phyloP scores from a whole-genome alignment of 2,888 invertebrate genomes.

The Caenorhabditis sp. region DNA sequence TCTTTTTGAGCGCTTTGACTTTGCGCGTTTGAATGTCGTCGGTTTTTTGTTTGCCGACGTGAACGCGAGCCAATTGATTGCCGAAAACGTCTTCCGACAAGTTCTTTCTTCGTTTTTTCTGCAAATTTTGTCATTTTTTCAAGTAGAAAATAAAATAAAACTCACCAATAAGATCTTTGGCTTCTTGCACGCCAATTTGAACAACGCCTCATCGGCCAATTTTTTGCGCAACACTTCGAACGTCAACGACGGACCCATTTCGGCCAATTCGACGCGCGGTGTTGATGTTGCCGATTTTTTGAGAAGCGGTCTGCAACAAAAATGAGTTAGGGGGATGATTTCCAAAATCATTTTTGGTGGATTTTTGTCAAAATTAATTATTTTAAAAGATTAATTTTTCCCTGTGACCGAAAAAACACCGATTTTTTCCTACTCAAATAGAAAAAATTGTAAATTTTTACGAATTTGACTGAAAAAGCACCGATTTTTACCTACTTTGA shows the following conservation, averaged over 20 bases:
- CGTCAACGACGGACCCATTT: conserved; percentile 92
- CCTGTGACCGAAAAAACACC: too few species aligned
- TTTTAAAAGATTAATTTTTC: too few species aligned
- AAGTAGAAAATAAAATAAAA: conserved; percentile 19
- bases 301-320: conserved; percentile 77
- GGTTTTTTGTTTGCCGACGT: conserved; percentile 88
- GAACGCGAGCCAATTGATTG: conserved; percentile 85
- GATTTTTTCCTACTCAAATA: too few species aligned
- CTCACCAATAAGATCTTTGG: conserved; percentile 49
- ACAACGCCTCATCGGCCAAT: conserved; percentile 86
- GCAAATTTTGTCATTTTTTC: conserved; percentile 78
- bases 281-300: conserved; percentile 89
- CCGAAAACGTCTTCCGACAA: conserved; percentile 84
- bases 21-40: conserved; percentile 81
- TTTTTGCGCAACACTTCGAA: conserved; percentile 82
- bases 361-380: too few species aligned
- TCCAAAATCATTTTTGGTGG: too few species aligned
- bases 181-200: conserved; percentile 66
- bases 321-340: neutral
- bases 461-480: too few species aligned
- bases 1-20: conserved; percentile 64
- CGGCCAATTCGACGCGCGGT: conserved; percentile 89
- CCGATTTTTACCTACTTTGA: too few species aligned
- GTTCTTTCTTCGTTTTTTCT: conserved; percentile 88
- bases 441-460: too few species aligned